phyloP scores from a whole-genome alignment of 1,140 invertebrate species.

The Whitmania pigra region DNA sequence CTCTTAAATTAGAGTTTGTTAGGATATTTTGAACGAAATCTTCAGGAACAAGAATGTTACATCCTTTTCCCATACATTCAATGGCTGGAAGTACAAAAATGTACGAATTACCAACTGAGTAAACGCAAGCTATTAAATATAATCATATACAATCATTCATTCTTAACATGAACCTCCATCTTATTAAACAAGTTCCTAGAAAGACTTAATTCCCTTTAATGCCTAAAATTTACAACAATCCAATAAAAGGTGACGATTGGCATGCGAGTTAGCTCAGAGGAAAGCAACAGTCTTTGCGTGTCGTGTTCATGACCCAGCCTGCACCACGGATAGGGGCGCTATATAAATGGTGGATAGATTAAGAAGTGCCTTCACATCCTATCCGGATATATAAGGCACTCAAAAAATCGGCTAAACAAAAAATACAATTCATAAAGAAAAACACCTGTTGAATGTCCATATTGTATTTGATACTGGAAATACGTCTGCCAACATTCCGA shows the following conservation, averaged over 20 bases:
- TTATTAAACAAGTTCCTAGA: too few relatives aligned
- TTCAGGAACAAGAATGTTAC: slow-evolving; percentile 78
- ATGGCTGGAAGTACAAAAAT: slow-evolving; percentile 47
- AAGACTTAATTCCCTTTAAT: background rate
- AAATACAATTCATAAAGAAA: too few relatives aligned
- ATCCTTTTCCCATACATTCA: slow-evolving; percentile 88
- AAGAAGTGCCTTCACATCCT: too few relatives aligned
- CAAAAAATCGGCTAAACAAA: too few relatives aligned
- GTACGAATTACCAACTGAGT: background rate
- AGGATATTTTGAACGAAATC: slow-evolving; percentile 82
- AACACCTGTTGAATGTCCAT: slow-evolving; percentile 61
- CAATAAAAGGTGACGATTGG: background rate
- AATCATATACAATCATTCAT: background rate
- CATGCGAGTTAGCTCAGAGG: too few relatives aligned
- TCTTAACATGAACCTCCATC: too few relatives aligned
- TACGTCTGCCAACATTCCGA: slow-evolving; percentile 86
- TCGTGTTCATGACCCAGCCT: too few relatives aligned
- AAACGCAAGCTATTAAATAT: background rate
- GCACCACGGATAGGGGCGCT: too few relatives aligned
- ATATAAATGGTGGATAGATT: too few relatives aligned
- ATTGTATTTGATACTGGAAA: slow-evolving; percentile 86
- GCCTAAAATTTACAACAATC: background rate
- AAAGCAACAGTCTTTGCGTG: too few relatives aligned
- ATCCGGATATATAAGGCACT: too few relatives aligned
- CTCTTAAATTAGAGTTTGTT: slow-evolving; percentile 56